Evolutionary conservation across 2,113 vertebrate genomes (phyloP).

Genomic region (Corythornis cristatus): DNA sequence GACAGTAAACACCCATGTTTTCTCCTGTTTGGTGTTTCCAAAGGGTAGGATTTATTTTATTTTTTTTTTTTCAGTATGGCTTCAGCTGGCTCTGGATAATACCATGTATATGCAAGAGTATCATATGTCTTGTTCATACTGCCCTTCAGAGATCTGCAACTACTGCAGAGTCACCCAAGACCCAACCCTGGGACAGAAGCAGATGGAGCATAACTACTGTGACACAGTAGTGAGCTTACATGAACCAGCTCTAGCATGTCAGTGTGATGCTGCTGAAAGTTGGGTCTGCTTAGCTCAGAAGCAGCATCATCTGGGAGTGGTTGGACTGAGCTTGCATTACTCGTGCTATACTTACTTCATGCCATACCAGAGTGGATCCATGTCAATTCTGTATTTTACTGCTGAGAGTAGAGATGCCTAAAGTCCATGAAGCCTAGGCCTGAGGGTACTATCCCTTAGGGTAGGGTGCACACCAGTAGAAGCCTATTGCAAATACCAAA

Average conservation of each 20-base stretch:
- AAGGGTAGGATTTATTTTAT: background rate
- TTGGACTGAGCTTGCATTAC: background rate
- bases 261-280: background rate
- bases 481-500: background rate
- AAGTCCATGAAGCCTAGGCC: background rate
- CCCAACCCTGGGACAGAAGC: too few species aligned
- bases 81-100: background rate
- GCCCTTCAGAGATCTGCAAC: background rate
- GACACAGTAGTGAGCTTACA: background rate
- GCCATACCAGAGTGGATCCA: background rate
- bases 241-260: background rate
- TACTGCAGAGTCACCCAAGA: background rate
- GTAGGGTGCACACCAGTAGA: background rate
- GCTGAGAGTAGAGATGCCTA: background rate
- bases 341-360: background rate
- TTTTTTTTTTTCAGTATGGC: background rate
- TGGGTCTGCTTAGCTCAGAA: background rate
- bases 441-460: background rate
- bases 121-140: background rate
- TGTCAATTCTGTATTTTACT: background rate
- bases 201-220: background rate
- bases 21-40: background rate
- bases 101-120: background rate
- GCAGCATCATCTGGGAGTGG: background rate
- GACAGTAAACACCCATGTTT: rapidly evolving